These are phyloP conservation scores for Pachypeltis micranthus DNA, from an alignment of 1,140 invertebrate genomes.

Conservation along the genomic window DNA sequence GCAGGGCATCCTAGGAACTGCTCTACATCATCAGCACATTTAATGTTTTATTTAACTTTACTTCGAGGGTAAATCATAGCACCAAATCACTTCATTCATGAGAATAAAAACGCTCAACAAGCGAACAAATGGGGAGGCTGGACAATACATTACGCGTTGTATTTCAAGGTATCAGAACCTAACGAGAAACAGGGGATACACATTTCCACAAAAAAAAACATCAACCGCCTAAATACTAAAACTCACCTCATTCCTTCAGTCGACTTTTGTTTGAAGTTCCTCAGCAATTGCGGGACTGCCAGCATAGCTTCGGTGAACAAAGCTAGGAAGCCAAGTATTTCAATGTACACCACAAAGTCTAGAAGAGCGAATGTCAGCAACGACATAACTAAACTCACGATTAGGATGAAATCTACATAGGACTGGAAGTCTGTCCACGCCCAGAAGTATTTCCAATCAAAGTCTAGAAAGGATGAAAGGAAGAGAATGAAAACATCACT, in stretches of 20 bases:
- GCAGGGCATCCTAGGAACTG: too few species aligned
- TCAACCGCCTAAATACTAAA: neutral
- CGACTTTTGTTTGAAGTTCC: slow-evolving; percentile 79
- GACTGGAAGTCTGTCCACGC: slow-evolving; percentile 97
- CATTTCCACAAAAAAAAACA: too few species aligned
- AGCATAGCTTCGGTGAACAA: slow-evolving; percentile 94
- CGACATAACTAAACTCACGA: slow-evolving; percentile 71
- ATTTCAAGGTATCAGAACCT: too few species aligned
- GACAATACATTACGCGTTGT: too few species aligned
- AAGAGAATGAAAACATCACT: slow-evolving; percentile 9
- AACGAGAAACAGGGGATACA: too few species aligned
- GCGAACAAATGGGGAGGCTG: too few species aligned
- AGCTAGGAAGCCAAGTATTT: slow-evolving; percentile 82
- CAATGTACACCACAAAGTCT: slow-evolving; percentile 68
- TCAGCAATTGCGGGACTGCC: slow-evolving; percentile 82
- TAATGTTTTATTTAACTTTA: too few species aligned
- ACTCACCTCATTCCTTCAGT: slow-evolving; percentile 92
- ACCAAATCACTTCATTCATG: too few species aligned
- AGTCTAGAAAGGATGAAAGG: slow-evolving; percentile 48
- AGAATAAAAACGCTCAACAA: too few species aligned
- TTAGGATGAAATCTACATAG: slow-evolving; percentile 83
- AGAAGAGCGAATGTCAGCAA: slow-evolving; percentile 80
- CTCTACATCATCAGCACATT: too few species aligned
- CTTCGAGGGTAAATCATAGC: too few species aligned
- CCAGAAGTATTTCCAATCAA: slow-evolving; percentile 90